phyloP scores from a whole-genome alignment of 2,888 invertebrate genomes.

The Frankliniella fusca region DNA sequence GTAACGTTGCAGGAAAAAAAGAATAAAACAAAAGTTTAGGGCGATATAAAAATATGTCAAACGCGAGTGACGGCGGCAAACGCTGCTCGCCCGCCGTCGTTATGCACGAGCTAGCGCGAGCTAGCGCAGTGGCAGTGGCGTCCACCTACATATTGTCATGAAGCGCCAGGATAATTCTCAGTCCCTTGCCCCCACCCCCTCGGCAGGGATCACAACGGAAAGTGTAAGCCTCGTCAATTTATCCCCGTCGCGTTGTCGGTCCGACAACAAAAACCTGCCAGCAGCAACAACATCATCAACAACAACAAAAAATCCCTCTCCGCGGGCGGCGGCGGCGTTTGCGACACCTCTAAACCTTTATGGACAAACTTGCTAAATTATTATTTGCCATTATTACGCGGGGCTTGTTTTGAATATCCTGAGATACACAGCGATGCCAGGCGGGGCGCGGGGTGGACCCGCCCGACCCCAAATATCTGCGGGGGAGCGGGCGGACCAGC shows the following conservation, averaged over 20 bases:
- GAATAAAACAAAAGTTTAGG: too few relatives aligned
- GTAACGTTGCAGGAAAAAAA: too few relatives aligned
- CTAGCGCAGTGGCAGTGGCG: too few relatives aligned
- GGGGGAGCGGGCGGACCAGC: not conserved
- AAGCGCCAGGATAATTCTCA: too few relatives aligned
- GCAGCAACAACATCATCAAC: not conserved
- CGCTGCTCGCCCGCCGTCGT: too few relatives aligned
- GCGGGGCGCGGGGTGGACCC: not conserved
- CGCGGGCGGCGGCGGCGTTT: not conserved
- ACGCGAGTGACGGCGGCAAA: too few relatives aligned
- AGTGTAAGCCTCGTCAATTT: not conserved
- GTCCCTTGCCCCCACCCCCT: too few relatives aligned
- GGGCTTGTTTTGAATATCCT: constrained; percentile 22
- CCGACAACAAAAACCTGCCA: not conserved
- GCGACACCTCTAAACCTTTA: not conserved
- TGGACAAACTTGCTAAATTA: constrained; percentile 25
- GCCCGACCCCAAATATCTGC: not conserved
- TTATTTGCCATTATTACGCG: constrained; percentile 25
- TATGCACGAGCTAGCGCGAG: too few relatives aligned
- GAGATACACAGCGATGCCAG: not conserved
- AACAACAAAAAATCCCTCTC: not conserved
- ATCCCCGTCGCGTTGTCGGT: not conserved
- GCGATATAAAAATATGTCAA: too few relatives aligned
- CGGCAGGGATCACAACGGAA: too few relatives aligned
- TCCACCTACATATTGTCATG: too few relatives aligned